These are phyloP conservation scores for Metaphire vulgaris DNA, from an alignment of 1,140 invertebrate species.

Conservation along the genomic window DNA sequence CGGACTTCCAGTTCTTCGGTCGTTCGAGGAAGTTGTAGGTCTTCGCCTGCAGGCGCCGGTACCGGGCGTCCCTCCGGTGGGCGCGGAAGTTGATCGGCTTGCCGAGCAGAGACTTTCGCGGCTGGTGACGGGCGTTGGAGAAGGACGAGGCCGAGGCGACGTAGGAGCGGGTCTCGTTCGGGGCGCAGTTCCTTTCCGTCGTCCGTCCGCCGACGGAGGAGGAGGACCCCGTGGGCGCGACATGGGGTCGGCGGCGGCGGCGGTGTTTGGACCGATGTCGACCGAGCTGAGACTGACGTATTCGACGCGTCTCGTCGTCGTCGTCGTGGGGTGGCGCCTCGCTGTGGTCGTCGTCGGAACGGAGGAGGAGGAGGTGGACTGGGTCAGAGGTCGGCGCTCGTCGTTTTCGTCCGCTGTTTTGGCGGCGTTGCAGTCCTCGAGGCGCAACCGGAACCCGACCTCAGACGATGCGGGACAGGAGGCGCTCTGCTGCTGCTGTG, in stretches of 20 bases:
- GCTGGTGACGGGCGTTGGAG: constrained; percentile 39
- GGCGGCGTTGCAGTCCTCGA: neutral
- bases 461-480: neutral
- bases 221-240: neutral
- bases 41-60: constrained; percentile 76
- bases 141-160: constrained; percentile 32
- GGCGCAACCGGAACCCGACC: neutral
- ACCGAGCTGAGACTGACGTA: neutral
- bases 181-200: neutral
- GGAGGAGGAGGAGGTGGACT: neutral
- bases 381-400: neutral
- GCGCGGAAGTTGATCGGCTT: constrained; percentile 80
- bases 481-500: neutral
- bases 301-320: constrained; percentile 12
- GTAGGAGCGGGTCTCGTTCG: neutral
- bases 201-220: neutral
- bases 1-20: constrained; percentile 73
- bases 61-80: constrained; percentile 72
- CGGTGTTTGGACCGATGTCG: neutral
- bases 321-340: neutral
- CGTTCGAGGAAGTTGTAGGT: constrained; percentile 91
- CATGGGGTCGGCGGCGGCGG: neutral
- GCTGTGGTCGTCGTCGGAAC: neutral
- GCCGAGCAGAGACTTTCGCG: constrained; percentile 78
- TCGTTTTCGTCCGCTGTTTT: neutral